Evolutionary conservation across 2,113 vertebrate genomes (phyloP).

Genomic region (Muntiacus muntjak): DNA sequence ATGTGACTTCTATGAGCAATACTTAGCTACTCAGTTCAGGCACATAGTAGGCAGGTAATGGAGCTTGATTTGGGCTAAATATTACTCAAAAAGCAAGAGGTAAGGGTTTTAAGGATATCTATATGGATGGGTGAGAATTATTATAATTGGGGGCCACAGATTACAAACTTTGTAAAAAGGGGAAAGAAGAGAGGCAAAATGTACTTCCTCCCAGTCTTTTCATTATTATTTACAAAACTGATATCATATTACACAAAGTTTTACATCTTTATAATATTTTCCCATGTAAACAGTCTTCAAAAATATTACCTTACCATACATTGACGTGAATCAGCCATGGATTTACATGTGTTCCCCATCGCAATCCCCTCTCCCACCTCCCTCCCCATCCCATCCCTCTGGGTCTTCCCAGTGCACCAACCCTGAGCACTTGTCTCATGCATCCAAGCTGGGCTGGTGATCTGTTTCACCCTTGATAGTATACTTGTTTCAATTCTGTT

Average conservation of each 20-base stretch:
- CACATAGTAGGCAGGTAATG: neutral
- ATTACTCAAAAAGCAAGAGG: neutral
- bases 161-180: neutral
- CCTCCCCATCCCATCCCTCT: too few relatives aligned
- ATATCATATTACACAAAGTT: neutral
- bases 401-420: too few relatives aligned
- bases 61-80: neutral
- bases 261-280: neutral
- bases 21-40: neutral
- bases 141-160: neutral
- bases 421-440: too few relatives aligned
- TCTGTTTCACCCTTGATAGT: too few relatives aligned
- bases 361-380: too few relatives aligned
- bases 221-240: neutral
- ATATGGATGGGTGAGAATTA: neutral
- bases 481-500: too few relatives aligned
- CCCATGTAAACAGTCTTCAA: neutral
- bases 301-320: neutral
- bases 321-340: too few relatives aligned
- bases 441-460: too few relatives aligned
- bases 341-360: too few relatives aligned
- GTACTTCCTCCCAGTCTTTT: neutral
- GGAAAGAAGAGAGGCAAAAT: neutral
- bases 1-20: neutral
- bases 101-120: neutral